phyloP scores from a whole-genome alignment of 2,797 vertebrate genomes.

The Syngnathus rostellatus region DNA sequence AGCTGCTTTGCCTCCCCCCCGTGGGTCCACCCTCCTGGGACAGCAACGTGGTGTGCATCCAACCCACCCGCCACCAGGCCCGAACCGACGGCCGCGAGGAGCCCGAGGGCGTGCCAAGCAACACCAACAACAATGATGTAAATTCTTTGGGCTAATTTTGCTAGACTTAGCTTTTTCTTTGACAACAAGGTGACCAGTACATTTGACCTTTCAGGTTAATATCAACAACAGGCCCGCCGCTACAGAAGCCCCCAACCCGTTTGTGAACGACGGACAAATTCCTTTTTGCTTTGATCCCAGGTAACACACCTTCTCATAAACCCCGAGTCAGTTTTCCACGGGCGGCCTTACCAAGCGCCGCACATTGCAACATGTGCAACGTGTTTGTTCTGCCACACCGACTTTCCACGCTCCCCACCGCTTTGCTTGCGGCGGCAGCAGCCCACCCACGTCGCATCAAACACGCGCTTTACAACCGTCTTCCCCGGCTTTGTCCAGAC shows the following conservation, averaged over 20 bases:
- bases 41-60: slow-evolving; percentile 93
- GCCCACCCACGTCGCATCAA: slow-evolving; percentile 60
- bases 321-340: slow-evolving; percentile 18
- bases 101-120: slow-evolving; percentile 73
- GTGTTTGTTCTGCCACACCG: slow-evolving; percentile 47
- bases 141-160: neutral
- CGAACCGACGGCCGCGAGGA: slow-evolving; percentile 91
- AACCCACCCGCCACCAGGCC: slow-evolving; percentile 89
- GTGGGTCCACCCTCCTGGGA: slow-evolving; percentile 84
- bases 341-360: slow-evolving; percentile 26
- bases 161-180: no score
- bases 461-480: slow-evolving; percentile 61
- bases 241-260: slow-evolving; percentile 68
- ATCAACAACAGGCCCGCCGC: slow-evolving; percentile 61
- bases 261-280: slow-evolving; percentile 77
- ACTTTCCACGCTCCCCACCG: slow-evolving; percentile 19
- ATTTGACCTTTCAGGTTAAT: slow-evolving; percentile 38
- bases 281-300: slow-evolving; percentile 96
- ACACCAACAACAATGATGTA: slow-evolving; percentile 65
- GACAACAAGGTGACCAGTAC: no score
- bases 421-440: slow-evolving; percentile 13
- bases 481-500: slow-evolving; percentile 39
- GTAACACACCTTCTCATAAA: slow-evolving; percentile 62
- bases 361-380: slow-evolving; percentile 43
- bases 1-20: slow-evolving; percentile 83